Base-by-base conservation (phyloP, 1,140 invertebrate species). In the Drosophila tsacasi region DNA sequence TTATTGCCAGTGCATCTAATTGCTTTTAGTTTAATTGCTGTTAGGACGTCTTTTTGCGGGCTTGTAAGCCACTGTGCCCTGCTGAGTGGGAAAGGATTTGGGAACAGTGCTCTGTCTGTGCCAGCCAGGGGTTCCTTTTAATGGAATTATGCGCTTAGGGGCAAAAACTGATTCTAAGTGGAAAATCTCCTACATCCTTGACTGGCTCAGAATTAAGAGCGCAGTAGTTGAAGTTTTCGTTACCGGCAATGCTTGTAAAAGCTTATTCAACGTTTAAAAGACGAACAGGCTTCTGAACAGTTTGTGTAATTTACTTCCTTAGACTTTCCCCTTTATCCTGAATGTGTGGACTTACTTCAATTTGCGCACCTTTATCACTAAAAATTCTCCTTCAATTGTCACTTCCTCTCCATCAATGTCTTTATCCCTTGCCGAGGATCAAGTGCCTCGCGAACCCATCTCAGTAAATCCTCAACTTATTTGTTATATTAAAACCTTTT, bases 11-110 rank as follows among this genome's bases (percentile, higher is more conserved):
- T 72, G 62, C 73, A 58, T 52, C 79, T 83, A 81, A 87, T 83
- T 89, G 83, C 76, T 87, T 80, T 84, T 62, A 75, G 62, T 79
- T 87, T 79, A 86, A 86, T 86, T 84, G 84, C 73, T 73, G 47
- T 66, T 42, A 81, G 61, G 49, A 37, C 25, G 58, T 37, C 57
- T 65, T 50, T 65, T 55, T 27, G 42, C 23, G 30, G 65, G 4
- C 54, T 17, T 76, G 44, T 30, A 23, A 25, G 19, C 23, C 15
- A 32, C 12, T 67, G 32, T 57, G 25, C 21, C 50, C 15, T 25
- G 25, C 47, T 54, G 23, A 54, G 47, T 25, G 49, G n/a, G 23
- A 69, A 65, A 65, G 63, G 63, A 65, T 63, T 65, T 65, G 37
- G 25, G 27, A 44, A 42, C 37, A 44, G 37, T 44, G 27, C 30